Evolutionary conservation across 2,888 invertebrate genomes (phyloP).

Genomic region (Tenthredo scrophulariae): DNA sequence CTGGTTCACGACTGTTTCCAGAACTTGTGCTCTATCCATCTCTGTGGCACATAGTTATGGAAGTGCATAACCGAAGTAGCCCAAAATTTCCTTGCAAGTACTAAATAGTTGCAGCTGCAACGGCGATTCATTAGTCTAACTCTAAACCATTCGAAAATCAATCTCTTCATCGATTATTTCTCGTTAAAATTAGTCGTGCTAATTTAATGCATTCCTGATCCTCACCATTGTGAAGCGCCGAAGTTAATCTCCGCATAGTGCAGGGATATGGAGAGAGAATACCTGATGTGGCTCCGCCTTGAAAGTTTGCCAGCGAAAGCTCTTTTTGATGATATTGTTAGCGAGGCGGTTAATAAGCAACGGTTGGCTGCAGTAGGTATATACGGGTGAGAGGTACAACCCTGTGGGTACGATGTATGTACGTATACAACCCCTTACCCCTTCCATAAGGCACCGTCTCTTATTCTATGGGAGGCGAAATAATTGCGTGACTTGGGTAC

Average conservation of each 20-base stretch:
- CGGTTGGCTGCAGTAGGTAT: neutral
- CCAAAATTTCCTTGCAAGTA: slow-evolving; percentile 7
- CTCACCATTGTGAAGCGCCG: neutral
- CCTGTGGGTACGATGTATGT: neutral
- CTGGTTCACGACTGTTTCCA: slow-evolving; percentile 26
- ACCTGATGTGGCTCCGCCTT: neutral
- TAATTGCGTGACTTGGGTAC: slow-evolving; percentile 51
- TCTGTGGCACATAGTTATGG: neutral
- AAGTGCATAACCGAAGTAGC: neutral
- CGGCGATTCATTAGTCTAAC: neutral
- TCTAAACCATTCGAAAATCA: neutral
- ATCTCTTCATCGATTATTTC: neutral
- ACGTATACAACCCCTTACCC: neutral
- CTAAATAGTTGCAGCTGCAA: neutral
- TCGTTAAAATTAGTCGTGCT: neutral
- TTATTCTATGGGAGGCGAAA: slow-evolving; percentile 40
- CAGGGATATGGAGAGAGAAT: neutral
- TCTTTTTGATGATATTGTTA: slow-evolving; percentile 28
- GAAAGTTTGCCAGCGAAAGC: slow-evolving; percentile 1
- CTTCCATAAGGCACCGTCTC: neutral
- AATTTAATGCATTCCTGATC: neutral
- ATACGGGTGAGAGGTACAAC: neutral
- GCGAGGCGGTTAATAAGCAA: slow-evolving; percentile 11
- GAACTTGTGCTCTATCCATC: slow-evolving; percentile 24
- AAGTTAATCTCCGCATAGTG: neutral